A percentile compares a stretch with the other conserved stretches of the same genome.
phyloP scores from a whole-genome alignment of 64 coral and sea anemone species.

The Montipora sp. region DNA sequence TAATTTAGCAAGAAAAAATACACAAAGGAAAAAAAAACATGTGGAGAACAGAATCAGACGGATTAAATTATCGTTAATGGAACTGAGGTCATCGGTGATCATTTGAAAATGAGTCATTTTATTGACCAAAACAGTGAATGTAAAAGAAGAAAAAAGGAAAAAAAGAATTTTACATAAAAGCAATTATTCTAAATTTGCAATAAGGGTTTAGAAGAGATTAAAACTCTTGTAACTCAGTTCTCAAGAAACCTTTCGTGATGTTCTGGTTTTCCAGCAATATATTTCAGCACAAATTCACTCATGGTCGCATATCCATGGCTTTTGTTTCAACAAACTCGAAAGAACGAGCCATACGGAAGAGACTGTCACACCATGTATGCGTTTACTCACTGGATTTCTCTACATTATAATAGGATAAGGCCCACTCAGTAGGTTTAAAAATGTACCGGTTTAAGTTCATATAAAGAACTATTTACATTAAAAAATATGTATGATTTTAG shows the following conservation, averaged over 20 bases:
- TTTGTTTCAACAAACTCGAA: slow-evolving; percentile 2
- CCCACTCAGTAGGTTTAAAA: no score
- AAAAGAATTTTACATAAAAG: neutral
- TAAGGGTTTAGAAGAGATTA: neutral
- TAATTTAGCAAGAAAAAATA: neutral
- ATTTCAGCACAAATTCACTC: neutral
- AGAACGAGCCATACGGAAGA: neutral
- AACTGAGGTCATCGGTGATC: neutral
- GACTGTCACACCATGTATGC: neutral
- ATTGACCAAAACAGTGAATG: neutral
- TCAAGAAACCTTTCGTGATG: slow-evolving; percentile 27
- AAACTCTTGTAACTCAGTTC: neutral
- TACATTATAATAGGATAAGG: neutral
- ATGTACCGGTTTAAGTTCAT: no score
- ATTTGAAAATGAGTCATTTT: neutral
- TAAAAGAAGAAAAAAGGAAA: neutral
- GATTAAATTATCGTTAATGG: slow-evolving; percentile 5
- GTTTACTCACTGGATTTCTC: neutral
- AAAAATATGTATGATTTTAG: no score
- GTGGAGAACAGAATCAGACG: neutral
- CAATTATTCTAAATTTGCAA: neutral
- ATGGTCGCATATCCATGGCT: slow-evolving; percentile 30
- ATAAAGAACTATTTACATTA: no score
- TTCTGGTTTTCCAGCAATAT: neutral
- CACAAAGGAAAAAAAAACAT: neutral